Conservation (phyloP, 2,113 vertebrate genomes). For the Syngnathus floridae region DNA sequence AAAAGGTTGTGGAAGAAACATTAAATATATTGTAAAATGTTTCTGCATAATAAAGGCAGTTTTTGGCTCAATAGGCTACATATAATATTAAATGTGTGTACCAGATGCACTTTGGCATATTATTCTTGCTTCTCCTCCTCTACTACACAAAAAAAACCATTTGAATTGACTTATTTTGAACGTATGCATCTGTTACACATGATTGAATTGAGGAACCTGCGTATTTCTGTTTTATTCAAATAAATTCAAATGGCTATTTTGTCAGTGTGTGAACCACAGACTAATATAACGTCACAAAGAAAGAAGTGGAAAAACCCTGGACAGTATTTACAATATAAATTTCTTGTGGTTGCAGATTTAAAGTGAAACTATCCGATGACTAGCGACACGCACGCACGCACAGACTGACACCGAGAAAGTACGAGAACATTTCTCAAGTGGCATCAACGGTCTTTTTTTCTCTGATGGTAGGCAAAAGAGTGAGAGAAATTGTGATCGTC, state of each 20-base stretch:
- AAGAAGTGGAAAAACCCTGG: constrained; percentile 13
- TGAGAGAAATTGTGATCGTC: constrained; percentile 17
- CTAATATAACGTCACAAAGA: constrained; percentile 8
- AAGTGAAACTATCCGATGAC: constrained; percentile 51
- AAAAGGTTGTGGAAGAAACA: neutral
- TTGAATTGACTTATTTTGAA: too few species aligned
- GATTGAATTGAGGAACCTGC: too few species aligned
- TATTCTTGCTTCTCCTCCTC: neutral
- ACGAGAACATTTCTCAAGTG: constrained; percentile 2
- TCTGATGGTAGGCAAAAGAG: neutral
- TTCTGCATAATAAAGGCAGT: neutral
- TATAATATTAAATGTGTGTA: neutral
- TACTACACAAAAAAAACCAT: neutral
- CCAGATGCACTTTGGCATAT: neutral
- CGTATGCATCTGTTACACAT: too few species aligned
- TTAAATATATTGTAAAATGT: neutral
- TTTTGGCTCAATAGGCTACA: neutral
- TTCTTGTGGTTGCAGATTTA: constrained; percentile 8
- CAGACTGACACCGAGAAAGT: neutral
- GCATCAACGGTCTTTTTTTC: neutral
- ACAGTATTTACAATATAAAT: constrained; percentile 10
- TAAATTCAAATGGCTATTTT: too few species aligned
- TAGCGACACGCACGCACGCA: constrained; percentile 21
- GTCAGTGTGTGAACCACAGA: constrained; percentile 3
- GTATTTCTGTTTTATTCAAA: too few species aligned